Conservation (phyloP, 2,797 vertebrate genomes). For the Neostethus bicornis region DNA sequence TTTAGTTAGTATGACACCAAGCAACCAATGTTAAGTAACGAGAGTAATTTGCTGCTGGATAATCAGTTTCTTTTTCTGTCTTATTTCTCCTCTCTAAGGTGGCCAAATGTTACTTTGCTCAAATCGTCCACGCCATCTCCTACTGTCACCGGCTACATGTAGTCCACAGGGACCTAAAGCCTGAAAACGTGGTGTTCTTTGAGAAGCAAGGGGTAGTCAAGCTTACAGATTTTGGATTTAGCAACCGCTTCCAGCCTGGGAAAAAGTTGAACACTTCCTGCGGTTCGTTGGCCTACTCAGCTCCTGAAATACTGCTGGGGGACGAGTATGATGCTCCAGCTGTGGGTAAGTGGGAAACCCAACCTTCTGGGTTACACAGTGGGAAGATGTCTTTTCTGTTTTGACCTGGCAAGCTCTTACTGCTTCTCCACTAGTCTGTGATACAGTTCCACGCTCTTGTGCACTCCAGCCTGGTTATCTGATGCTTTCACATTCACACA, state of each 20-base stretch:
- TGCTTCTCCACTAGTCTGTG: slow-evolving; percentile 9
- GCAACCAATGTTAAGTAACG: neutral
- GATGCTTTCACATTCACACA: slow-evolving; percentile 18
- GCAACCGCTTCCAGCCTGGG: slow-evolving; percentile 95
- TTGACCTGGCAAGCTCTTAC: slow-evolving; percentile 1
- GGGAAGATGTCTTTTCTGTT: neutral
- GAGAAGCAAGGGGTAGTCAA: slow-evolving; percentile 97
- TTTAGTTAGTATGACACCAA: neutral
- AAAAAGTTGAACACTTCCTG: slow-evolving; percentile 94
- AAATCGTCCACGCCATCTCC: slow-evolving; percentile 96
- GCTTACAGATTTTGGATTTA: slow-evolving; percentile 97
- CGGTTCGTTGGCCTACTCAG: slow-evolving; percentile 94
- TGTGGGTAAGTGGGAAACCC: slow-evolving; percentile 84
- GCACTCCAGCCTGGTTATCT: neutral
- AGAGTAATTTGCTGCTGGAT: neutral
- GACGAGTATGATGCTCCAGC: slow-evolving; percentile 96
- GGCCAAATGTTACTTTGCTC: slow-evolving; percentile 83
- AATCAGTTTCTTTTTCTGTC: neutral
- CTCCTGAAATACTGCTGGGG: slow-evolving; percentile 94
- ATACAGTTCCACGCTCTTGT: neutral
- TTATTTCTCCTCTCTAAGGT: slow-evolving; percentile 45
- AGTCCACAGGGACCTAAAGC: slow-evolving; percentile 96
- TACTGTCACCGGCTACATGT: slow-evolving; percentile 96
- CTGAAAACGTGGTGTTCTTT: slow-evolving; percentile 97
- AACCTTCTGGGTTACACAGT: slow-evolving; percentile 1